Conservation (phyloP, 2,888 invertebrate genomes). For the Cataglyphis rosenhaueri region DNA sequence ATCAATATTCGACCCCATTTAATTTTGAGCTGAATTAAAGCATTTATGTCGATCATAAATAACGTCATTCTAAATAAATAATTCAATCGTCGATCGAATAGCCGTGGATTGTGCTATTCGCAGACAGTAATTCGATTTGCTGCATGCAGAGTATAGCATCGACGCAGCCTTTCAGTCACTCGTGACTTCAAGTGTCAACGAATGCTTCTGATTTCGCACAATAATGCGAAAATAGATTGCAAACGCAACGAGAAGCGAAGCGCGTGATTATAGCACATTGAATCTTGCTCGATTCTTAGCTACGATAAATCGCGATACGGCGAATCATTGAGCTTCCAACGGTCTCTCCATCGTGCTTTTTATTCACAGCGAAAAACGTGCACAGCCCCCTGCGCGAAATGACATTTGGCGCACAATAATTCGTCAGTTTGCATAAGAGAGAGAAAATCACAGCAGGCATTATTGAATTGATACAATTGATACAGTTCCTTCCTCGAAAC, state of each 20-base stretch:
- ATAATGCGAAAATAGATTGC: slow-evolving; percentile 47
- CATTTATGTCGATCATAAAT: slow-evolving; percentile 4
- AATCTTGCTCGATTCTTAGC: slow-evolving; percentile 36
- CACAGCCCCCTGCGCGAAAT: neutral
- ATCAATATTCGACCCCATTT: neutral
- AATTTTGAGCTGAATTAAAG: neutral
- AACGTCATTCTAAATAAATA: slow-evolving; percentile 26
- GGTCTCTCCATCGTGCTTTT: slow-evolving; percentile 2
- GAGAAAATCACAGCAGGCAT: slow-evolving; percentile 7
- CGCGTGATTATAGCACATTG: slow-evolving; percentile 36
- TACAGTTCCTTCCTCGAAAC: neutral
- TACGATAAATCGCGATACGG: slow-evolving; percentile 36
- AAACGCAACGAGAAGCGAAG: slow-evolving; percentile 22
- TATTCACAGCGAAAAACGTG: slow-evolving; percentile 7
- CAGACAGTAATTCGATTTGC: slow-evolving; percentile 20
- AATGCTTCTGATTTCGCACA: slow-evolving; percentile 41
- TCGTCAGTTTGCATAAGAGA: slow-evolving; percentile 13
- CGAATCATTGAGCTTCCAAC: neutral
- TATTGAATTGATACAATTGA: slow-evolving; percentile 14
- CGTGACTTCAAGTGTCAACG: slow-evolving; percentile 35
- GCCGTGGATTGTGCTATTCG: slow-evolving; percentile 27
- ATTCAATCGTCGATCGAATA: slow-evolving; percentile 10
- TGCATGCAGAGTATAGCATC: neutral
- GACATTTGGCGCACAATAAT: slow-evolving; percentile 21
- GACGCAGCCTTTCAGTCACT: neutral